Base-by-base conservation (phyloP, 1,140 invertebrate genomes). In the Whitmania pigra region DNA sequence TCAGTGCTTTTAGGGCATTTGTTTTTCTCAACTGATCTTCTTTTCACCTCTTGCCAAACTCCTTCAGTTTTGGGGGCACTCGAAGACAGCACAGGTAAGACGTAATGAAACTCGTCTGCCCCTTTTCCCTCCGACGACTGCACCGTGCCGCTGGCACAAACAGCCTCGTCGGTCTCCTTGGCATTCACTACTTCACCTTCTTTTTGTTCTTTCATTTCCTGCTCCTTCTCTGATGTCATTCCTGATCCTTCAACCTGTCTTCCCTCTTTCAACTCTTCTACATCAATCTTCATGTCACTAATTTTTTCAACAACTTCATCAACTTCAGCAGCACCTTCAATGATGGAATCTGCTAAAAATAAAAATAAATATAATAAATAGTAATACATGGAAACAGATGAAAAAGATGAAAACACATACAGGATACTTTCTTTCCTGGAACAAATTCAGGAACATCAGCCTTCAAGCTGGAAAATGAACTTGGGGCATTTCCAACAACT, bases 361-460 rank as follows among this genome's bases (percentile, higher is more conserved):
- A 49, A 11, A 11, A 49, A 49, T 15, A 11, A 49, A 49, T 15
- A 49, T 17, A 17, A 49, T 49, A 49, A 49, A 49, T 49, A 17
- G 5, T 15, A 49, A 49, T 49, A 13, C 1, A 4, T 49, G 43
- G 9, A 49, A 49, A 49, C 43, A 1, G 11, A 11, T 11, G 43
- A 15, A 49, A 17, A 7, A 17, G 43, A n/a, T n/a, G n/a, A n/a
- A 49, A 49, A 49, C 15, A 17, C 43, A 1, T 5, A 49, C 43
- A 27, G 29, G 20, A 36, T 53, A 54, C 11, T 67, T 31, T 31
- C 22, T 22, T 55, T 49, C 79, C 79, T 9, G 90, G 90, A 72
- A 92, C 83, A 81, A 92, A 92, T 82, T 91, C 90, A 20, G 90
- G 89, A 25, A 92, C 90, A 82, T 92, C 87, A 7, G 89, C 89